These are phyloP conservation scores for Salvelinus alpinus DNA, from an alignment of 2,113 vertebrate species.

Conservation along the genomic window DNA sequence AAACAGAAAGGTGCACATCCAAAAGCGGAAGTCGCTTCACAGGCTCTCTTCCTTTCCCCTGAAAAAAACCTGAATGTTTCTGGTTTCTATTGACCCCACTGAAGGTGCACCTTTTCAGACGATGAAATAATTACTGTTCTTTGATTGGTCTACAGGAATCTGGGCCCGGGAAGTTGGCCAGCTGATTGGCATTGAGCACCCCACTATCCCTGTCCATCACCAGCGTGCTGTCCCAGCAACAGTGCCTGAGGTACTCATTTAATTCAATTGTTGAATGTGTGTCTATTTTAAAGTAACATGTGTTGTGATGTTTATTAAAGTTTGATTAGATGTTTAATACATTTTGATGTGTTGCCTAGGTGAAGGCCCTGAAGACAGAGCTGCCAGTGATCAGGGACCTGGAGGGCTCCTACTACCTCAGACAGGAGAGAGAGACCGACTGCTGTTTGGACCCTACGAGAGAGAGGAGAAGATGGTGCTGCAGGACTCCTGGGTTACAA, in stretches of 20 bases:
- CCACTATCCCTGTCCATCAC: conserved; percentile 94
- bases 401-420: conserved; percentile 91
- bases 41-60: too few relatives aligned
- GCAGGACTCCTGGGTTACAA: conserved; percentile 89
- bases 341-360: conserved; percentile 31
- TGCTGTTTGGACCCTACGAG: conserved; percentile 95
- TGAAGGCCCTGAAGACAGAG: conserved; percentile 88
- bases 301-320: too few relatives aligned
- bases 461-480: conserved; percentile 92
- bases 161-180: conserved; percentile 93
- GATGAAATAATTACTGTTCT: background rate
- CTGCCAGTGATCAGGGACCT: conserved; percentile 91
- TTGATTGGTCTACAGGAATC: conserved; percentile 78
- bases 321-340: too few relatives aligned
- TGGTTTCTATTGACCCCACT: too few relatives aligned
- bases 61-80: too few relatives aligned
- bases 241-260: conserved; percentile 75
- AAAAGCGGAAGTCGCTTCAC: too few relatives aligned
- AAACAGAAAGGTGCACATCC: too few relatives aligned
- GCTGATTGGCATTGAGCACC: conserved; percentile 89
- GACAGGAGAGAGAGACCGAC: conserved; percentile 91
- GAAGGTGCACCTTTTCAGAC: too few relatives aligned
- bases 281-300: too few relatives aligned
- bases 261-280: too few relatives aligned
- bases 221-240: conserved; percentile 94